Evolutionary conservation across 2,797 vertebrate species (phyloP).

Genomic region (Arrhamphus sclerolepis): DNA sequence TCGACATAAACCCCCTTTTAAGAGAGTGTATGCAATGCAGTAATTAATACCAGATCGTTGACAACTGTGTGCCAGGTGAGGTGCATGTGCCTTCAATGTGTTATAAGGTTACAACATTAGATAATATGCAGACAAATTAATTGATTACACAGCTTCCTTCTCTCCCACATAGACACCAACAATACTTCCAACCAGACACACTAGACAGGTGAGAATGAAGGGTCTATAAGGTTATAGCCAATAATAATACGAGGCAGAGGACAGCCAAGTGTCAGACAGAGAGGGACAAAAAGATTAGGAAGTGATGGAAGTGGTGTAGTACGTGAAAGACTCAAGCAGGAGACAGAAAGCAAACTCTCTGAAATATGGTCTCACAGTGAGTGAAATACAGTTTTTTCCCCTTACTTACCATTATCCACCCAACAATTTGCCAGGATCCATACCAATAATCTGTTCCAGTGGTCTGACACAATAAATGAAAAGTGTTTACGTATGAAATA

Average conservation of each 20-base stretch:
- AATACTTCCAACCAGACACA: constrained; percentile 16
- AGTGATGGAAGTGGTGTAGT: constrained; percentile 29
- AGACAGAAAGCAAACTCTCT: too few relatives aligned
- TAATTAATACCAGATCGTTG: too few relatives aligned
- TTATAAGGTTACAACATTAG: not conserved
- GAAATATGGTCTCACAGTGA: too few relatives aligned
- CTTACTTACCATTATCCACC: too few relatives aligned
- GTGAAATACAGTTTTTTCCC: too few relatives aligned
- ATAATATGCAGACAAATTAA: not conserved
- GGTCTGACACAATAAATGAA: too few relatives aligned
- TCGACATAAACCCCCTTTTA: not conserved
- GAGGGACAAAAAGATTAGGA: constrained; percentile 26
- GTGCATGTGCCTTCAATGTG: not conserved
- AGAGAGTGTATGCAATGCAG: too few relatives aligned
- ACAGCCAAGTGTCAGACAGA: constrained; percentile 2
- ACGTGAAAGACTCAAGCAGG: constrained; percentile 9
- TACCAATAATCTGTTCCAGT: too few relatives aligned
- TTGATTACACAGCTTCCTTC: not conserved
- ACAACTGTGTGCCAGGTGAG: not conserved
- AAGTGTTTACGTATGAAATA: too few relatives aligned
- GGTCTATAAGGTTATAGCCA: constrained; percentile 8
- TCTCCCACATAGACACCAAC: not conserved
- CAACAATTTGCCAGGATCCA: too few relatives aligned
- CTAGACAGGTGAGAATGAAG: constrained; percentile 18
- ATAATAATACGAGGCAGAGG: constrained; percentile 26